Evolutionary conservation across 2,888 invertebrate genomes (phyloP), one percentile per base, ranked within the genome.

Genomic region (Philonicus albiceps): DNA sequence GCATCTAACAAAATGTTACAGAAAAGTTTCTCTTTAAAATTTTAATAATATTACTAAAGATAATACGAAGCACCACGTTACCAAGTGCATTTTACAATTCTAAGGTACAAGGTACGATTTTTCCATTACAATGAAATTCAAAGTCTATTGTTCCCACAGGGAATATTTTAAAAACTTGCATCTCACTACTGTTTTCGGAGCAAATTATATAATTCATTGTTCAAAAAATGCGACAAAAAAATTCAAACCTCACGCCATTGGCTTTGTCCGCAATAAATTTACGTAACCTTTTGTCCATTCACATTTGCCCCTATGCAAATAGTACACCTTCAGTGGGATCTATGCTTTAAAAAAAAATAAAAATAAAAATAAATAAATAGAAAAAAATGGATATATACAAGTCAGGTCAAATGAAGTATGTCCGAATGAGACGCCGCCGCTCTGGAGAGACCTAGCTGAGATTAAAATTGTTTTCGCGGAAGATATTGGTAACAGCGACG

Each of bases 301-400:
- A 40, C 76, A 76, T 76, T 76, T 37, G 40, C 40, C 40, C 40
- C 76, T 76, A 76, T 76, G 76, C 76, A 76, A 76, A 76, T 76
- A 76, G 76, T 76, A 76, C 22, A 76, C 76, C 34, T 76, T 76
- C 40, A 40, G 76, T 34, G 40, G 40, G 40, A 76, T 40, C 64
- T 27, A 19, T 22, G 64, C 64, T 22, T 11, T 3, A 4, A 31
- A 74, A 74, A 74, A 31, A 74, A 13, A 31, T n/a, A 74, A 73
- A 73, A n/a, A n/a, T n/a, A n/a, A n/a, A n/a, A n/a, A n/a, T n/a
- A n/a, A n/a, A n/a, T n/a, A 19, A 64, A n/a, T 64, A 5, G 7
- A 72, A 72, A 72, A n/a, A 34, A 74, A 5, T 30, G n/a, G 74
- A 31, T 34, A 34, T 30, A 74, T 13, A 74, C 3, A 34, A 34